Base-by-base conservation (phyloP, 2,888 invertebrate species). In the Steinernema carpocapsae region DNA sequence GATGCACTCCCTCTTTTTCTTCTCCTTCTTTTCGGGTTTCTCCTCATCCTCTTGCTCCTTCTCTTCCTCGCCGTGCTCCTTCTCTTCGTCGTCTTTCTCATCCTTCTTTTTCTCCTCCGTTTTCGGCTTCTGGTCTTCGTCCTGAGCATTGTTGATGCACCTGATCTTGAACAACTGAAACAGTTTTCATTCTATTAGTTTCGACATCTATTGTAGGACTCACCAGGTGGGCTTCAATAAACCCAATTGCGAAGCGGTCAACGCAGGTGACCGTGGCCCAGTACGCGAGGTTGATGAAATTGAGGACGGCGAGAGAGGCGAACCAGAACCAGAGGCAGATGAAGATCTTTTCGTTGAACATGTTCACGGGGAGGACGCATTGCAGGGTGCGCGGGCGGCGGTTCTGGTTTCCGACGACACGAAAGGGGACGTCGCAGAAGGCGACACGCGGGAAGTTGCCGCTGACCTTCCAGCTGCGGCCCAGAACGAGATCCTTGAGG, bases 281-380 rank as follows among this genome's bases (percentile, higher is more conserved):
- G 19, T 73, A 59, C 71, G 82, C 29, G 29, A 83, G 75, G 48
- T 85, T 82, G 56, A 78, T 10, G 17, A 77, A 29, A 48, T 84
- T 84, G 52, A 85, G 29, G 42, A 81, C 56, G 29, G 79, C 46
- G 26, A 87, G 76, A 19, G 82, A 45, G 6, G 78, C 76, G 71
- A 86, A 79, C 85, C 85, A 87, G 80, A 86, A 86, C 87, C 87
- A 87, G 43, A 87, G 71, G 80, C 85, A 84, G 74, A 87, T 78
- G 81, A 82, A 87, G 77, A 87, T 83, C 79, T 87, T 87, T 78
- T 87, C 87, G 81, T 85, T 85, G 84, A 87, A 84, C 84, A 79
- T 75, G 75, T 77, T 76, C 37, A 85, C 83, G 83, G 84, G 84
- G 17, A 86, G 78, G 22, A 86, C 86, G 73, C 86, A 86, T 72